phyloP scores from a whole-genome alignment of 2,888 invertebrate genomes.

The Hyppa rectilinea region DNA sequence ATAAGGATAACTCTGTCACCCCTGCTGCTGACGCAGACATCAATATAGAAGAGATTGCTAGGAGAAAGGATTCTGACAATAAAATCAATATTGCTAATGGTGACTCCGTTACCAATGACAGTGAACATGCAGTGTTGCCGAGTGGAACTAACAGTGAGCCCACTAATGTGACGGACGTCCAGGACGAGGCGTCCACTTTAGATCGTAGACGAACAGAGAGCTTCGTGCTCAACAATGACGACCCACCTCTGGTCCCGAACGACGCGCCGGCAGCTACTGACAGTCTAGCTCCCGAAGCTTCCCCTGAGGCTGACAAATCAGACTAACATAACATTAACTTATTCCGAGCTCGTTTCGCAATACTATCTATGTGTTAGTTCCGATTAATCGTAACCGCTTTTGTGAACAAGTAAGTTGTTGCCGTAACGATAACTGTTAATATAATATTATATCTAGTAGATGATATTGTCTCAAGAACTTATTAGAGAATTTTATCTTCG shows the following conservation, averaged over 20 bases:
- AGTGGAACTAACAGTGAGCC: constrained; percentile 66
- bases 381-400: constrained; percentile 75
- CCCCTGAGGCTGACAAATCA: constrained; percentile 83
- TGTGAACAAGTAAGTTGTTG: constrained; percentile 72
- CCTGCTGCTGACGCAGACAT: constrained; percentile 72
- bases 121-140: constrained; percentile 65
- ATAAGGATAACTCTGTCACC: constrained; percentile 70
- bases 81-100: constrained; percentile 68
- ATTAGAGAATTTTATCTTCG: constrained; percentile 60
- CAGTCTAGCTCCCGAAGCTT: constrained; percentile 76
- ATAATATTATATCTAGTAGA: constrained; percentile 61
- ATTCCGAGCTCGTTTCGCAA: constrained; percentile 71
- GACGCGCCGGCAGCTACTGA: constrained; percentile 54
- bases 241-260: constrained; percentile 68
- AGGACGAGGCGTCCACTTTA: constrained; percentile 76
- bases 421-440: constrained; percentile 68
- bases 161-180: constrained; percentile 63
- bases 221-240: constrained; percentile 66
- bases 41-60: constrained; percentile 83
- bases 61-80: constrained; percentile 73
- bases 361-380: constrained; percentile 72
- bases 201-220: constrained; percentile 83
- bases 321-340: constrained; percentile 79
- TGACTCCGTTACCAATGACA: constrained; percentile 66
- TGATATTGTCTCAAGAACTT: constrained; percentile 61